phyloP scores from a whole-genome alignment of 2,113 vertebrate genomes.

The Glaucomys volans region DNA sequence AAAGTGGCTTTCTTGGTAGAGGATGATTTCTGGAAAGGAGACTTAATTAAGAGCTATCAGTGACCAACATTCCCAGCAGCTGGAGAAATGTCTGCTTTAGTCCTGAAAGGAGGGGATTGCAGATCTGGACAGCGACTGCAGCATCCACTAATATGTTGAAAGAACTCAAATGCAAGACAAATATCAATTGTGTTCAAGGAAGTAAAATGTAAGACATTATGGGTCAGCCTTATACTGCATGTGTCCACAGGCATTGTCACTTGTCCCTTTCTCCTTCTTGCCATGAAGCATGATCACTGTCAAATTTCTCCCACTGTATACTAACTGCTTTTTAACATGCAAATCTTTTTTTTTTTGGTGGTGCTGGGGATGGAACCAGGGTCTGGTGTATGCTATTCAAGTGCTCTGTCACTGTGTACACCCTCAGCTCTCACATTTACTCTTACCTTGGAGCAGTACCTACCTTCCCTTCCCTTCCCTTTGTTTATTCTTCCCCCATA shows the following conservation, averaged over 20 bases:
- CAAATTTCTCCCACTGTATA: neutral
- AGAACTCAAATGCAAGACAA: neutral
- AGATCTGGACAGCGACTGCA: neutral
- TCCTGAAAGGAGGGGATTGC: neutral
- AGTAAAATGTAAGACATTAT: neutral
- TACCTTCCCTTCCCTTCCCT: too few relatives aligned
- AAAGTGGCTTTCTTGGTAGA: neutral
- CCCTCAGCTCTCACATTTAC: too few relatives aligned
- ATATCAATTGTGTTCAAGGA: neutral
- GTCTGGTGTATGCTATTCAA: too few relatives aligned
- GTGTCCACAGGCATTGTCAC: neutral
- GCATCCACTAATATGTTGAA: neutral
- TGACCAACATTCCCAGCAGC: neutral
- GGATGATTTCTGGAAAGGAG: constrained; percentile 13
- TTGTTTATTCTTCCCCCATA: too few relatives aligned
- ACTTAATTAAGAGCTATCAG: neutral
- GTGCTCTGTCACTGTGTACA: too few relatives aligned
- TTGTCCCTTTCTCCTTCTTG: neutral
- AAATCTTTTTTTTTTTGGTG: too few relatives aligned
- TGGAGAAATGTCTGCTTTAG: neutral
- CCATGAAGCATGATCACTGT: neutral
- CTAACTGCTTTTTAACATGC: neutral
- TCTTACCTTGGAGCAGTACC: too few relatives aligned
- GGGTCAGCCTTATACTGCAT: neutral
- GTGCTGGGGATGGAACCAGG: too few relatives aligned